phyloP scores from a whole-genome alignment of 2,113 vertebrate genomes.

The Synchiropus splendidus region DNA sequence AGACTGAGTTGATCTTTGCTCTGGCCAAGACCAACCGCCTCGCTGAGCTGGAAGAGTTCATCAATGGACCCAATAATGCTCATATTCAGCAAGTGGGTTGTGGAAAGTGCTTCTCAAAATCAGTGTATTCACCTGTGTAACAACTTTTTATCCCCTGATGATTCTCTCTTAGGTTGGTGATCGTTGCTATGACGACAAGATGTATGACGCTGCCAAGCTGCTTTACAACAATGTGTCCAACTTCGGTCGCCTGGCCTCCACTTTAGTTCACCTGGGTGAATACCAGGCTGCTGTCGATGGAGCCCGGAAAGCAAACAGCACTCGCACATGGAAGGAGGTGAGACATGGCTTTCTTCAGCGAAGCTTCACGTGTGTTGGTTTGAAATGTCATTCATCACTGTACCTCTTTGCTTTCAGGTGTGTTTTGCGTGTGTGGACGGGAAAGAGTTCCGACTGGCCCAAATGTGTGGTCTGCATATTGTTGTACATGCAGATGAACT shows the following conservation, averaged over 20 bases:
- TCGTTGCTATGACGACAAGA: slow-evolving; percentile 96
- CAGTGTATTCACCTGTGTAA: background rate
- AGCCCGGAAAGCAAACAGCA: slow-evolving; percentile 96
- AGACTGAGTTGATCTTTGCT: slow-evolving; percentile 95
- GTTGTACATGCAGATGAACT: slow-evolving; percentile 97
- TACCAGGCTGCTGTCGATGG: slow-evolving; percentile 97
- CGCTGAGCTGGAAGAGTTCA: slow-evolving; percentile 96
- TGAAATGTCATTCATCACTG: background rate
- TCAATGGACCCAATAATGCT: slow-evolving; percentile 97
- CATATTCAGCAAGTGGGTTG: slow-evolving; percentile 91
- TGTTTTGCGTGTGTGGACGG: slow-evolving; percentile 98
- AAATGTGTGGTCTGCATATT: slow-evolving; percentile 98
- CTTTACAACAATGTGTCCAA: slow-evolving; percentile 98
- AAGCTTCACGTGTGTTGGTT: background rate
- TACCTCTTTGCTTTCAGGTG: slow-evolving; percentile 65
- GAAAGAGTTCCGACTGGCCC: slow-evolving; percentile 95
- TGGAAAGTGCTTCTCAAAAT: background rate
- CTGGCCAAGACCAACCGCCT: slow-evolving; percentile 96
- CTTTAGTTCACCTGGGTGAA: slow-evolving; percentile 91
- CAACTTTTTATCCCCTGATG: no score
- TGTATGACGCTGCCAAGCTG: slow-evolving; percentile 97
- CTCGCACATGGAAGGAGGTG: slow-evolving; percentile 98
- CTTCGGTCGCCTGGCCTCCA: slow-evolving; percentile 93
- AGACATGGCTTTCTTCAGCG: background rate
- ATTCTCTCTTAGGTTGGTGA: slow-evolving; percentile 83